Evolutionary conservation across 2,797 vertebrate genomes (phyloP).

Genomic region (Scomberomorus guttatus): DNA sequence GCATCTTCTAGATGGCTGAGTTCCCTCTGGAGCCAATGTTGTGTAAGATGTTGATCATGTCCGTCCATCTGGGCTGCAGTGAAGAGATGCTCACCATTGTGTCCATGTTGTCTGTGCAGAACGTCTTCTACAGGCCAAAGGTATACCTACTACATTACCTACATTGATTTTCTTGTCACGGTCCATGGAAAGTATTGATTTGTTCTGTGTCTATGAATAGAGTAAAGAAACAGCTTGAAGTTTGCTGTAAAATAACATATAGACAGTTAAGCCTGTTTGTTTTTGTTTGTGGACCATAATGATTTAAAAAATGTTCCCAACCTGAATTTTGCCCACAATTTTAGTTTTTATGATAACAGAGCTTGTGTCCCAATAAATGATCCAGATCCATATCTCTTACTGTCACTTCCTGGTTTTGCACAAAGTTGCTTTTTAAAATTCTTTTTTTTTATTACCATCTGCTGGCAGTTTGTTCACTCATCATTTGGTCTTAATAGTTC

Average conservation of each 20-base stretch:
- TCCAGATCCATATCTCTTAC: no score
- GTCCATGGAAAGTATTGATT: no score
- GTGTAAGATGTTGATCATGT: slow-evolving; percentile 99
- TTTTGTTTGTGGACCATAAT: not conserved
- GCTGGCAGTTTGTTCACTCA: not conserved
- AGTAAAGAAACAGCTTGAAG: not conserved
- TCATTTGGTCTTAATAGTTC: not conserved
- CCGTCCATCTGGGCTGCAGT: slow-evolving; percentile 97
- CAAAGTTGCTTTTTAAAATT: not conserved
- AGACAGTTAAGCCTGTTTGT: not conserved
- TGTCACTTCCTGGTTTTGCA: no score
- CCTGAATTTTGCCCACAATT: no score
- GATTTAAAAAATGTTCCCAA: no score
- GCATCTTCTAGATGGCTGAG: slow-evolving; percentile 92
- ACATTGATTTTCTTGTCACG: no score
- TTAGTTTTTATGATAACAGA: no score
- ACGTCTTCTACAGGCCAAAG: slow-evolving; percentile 98
- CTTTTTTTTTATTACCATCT: not conserved
- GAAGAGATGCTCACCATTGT: slow-evolving; percentile 99
- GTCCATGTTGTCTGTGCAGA: slow-evolving; percentile 98
- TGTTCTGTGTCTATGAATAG: not conserved
- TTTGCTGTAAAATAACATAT: no score
- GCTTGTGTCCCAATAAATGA: no score
- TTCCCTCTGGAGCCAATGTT: slow-evolving; percentile 99
- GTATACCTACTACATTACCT: slow-evolving; percentile 73